A percentile compares a stretch with the other conserved stretches of the same genome.
These are phyloP conservation scores for Hyaena hyaena DNA, from an alignment of 2,113 vertebrate genomes.

Conservation along the genomic window DNA sequence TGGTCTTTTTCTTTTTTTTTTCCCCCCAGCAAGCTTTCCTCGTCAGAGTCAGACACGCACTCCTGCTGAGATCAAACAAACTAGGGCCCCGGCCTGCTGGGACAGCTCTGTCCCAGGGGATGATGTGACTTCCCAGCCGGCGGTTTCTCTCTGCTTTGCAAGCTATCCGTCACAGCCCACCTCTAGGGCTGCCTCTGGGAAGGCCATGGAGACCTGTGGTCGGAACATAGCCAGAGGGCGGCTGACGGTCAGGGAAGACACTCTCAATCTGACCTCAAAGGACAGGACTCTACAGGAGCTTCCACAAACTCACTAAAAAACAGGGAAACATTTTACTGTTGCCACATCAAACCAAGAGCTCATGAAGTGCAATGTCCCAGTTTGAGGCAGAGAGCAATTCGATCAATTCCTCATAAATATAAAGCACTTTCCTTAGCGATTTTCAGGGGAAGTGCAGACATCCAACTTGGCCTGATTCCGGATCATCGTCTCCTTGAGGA, in stretches of 20 bases:
- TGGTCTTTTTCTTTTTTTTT: not conserved
- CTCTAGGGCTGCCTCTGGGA: not conserved
- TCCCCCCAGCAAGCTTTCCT: not conserved
- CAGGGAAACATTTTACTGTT: too few species aligned
- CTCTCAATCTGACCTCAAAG: not conserved
- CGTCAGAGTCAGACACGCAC: not conserved
- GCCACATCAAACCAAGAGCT: not conserved
- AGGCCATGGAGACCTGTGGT: not conserved
- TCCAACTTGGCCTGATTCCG: not conserved
- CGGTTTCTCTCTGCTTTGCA: not conserved
- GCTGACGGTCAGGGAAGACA: not conserved
- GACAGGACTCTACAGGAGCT: not conserved
- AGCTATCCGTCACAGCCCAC: not conserved
- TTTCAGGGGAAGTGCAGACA: not conserved
- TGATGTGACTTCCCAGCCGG: not conserved
- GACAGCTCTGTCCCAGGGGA: too few species aligned
- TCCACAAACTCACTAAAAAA: not conserved
- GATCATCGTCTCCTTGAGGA: not conserved
- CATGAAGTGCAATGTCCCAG: not conserved
- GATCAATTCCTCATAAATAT: not conserved
- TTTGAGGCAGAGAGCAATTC: not conserved
- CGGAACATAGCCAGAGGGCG: fast-evolving
- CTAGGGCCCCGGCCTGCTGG: too few species aligned
- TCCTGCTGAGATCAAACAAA: not conserved
- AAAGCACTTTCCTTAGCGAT: not conserved